Conservation (phyloP, 2,888 invertebrate genomes). For the Thelaira solivaga region DNA sequence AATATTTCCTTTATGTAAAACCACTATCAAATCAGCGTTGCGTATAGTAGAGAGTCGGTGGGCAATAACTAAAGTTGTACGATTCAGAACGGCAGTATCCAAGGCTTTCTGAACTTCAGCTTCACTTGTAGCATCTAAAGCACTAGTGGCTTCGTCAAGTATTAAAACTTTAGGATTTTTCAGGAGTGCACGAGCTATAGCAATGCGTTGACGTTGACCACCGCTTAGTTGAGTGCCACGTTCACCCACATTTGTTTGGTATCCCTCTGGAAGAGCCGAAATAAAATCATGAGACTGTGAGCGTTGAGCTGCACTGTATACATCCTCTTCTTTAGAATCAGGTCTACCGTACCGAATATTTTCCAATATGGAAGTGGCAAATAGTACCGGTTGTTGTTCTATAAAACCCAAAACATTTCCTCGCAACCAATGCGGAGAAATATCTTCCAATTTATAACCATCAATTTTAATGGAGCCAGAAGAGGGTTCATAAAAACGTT, state of each 20-base stretch:
- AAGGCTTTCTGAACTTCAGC: constrained; percentile 92
- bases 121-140: constrained; percentile 94
- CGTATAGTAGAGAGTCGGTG: constrained; percentile 94
- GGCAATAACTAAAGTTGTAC: constrained; percentile 96
- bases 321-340: constrained; percentile 83
- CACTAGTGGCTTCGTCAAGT: constrained; percentile 97
- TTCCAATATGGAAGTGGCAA: constrained; percentile 93
- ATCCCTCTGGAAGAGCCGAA: constrained; percentile 86
- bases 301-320: constrained; percentile 86
- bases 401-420: constrained; percentile 91
- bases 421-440: constrained; percentile 87
- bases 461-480: constrained; percentile 75
- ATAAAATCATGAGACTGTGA: constrained; percentile 98
- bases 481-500: constrained; percentile 82
- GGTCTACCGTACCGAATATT: constrained; percentile 94
- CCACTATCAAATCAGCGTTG: constrained; percentile 94
- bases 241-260: constrained; percentile 92
- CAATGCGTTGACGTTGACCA: constrained; percentile 96
- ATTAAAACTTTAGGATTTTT: constrained; percentile 93
- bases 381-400: constrained; percentile 95
- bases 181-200: constrained; percentile 94
- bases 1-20: constrained; percentile 88
- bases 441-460: constrained; percentile 73
- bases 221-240: constrained; percentile 94
- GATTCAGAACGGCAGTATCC: constrained; percentile 87